Base-by-base conservation (phyloP, 2,888 invertebrate species). In the Entomobrya multifasciata region DNA sequence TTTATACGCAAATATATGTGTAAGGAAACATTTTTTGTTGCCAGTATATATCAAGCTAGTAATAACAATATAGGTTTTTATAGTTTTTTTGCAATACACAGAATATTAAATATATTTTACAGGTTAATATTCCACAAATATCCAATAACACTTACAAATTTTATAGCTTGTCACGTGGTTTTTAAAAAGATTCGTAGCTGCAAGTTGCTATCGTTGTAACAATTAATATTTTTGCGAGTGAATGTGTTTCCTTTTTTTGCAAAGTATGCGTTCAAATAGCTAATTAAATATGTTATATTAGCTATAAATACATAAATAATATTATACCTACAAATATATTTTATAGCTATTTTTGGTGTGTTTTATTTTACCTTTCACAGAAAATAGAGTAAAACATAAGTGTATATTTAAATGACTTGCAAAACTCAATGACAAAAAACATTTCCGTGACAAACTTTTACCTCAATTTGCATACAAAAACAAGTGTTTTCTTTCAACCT, bases 91-190 rank as follows among this genome's bases (percentile, higher is more conserved):
- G 11, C 3, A 20, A 25, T 62, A 62, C 6, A 41, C 30, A 20
- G 30, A 44, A 70, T 70, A 70, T 17, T 17, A 20, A 70, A 74
- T 62, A 60, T 82, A n/a, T 70, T 86, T 30, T 86, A 86, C 86
- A 86, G 86, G 86, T 86, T 86, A 86, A 86, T 86, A 81, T 80
- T 86, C 72, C 86, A 86, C 86, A 86, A 85, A 85, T 77, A 85
- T 83, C 72, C 72, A 72, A 72, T 49, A 49, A 72, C 72, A 72
- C 27, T 72, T 72, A 72, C 72, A 72, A 72, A 76, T 83, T 22
- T 17, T 57, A 44, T 41, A 65, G 65, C 41, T n/a, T n/a, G n/a
- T n/a, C n/a, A 65, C n/a, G 15, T 17, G 30, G 30, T 65, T 65
- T 36, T 65, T 65, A n/a, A 36, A 30, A 0, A 41, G 0, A 4